phyloP scores from a whole-genome alignment of 2,113 vertebrate genomes.

The Chaetorhynchus papuensis region DNA sequence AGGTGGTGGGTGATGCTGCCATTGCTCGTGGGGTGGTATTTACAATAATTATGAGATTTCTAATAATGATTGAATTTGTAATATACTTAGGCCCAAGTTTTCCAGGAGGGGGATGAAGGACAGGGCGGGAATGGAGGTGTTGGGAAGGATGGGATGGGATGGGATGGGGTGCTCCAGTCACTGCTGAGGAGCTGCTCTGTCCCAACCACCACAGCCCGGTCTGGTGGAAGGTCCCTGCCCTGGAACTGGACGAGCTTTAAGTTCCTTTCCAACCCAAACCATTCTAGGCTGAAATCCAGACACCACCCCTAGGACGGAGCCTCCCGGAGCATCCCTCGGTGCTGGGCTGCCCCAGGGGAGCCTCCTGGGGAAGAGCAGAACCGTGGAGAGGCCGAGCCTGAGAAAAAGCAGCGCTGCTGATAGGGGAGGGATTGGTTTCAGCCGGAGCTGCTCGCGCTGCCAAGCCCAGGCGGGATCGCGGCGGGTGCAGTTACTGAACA shows the following conservation, averaged over 20 bases:
- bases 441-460: conserved; percentile 72
- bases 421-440: conserved; percentile 78
- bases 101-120: background rate
- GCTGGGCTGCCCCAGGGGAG: background rate
- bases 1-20: background rate
- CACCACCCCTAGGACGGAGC: accelerated
- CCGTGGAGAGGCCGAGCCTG: conserved; percentile 52
- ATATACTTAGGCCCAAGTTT: background rate
- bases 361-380: background rate
- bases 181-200: background rate
- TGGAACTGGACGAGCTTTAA: accelerated
- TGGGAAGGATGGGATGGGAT: background rate
- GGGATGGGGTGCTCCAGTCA: background rate
- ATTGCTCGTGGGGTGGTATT: background rate
- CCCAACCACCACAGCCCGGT: accelerated
- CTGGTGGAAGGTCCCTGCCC: background rate
- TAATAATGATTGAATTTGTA: background rate
- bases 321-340: background rate
- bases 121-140: accelerated
- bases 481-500: conserved; percentile 92
- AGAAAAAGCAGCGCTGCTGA: conserved; percentile 72
- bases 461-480: conserved; percentile 85
- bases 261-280: background rate
- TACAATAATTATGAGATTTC: background rate
- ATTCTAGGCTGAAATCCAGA: background rate